Evolutionary conservation across 1,140 invertebrate species (phyloP).

Genomic region (Ridgeia piscesae): DNA sequence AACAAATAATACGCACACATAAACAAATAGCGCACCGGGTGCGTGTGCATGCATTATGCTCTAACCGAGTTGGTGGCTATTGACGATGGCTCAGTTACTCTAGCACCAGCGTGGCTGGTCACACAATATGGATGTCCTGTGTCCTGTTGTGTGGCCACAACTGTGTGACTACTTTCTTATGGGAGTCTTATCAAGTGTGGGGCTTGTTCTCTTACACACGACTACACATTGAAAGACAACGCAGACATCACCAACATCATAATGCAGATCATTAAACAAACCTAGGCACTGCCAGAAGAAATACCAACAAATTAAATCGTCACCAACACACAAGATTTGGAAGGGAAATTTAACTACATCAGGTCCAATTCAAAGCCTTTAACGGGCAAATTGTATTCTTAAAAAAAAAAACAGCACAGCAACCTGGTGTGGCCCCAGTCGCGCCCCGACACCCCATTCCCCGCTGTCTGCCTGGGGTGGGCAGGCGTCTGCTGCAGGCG

Average conservation of each 20-base stretch:
- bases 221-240: not conserved
- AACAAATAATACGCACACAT: slow-evolving; percentile 1
- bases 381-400: too few relatives aligned
- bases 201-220: not conserved
- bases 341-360: too few relatives aligned
- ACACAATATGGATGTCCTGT: not conserved
- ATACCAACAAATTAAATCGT: too few relatives aligned
- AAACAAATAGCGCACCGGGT: not conserved
- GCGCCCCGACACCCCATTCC: not conserved
- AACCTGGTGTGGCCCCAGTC: not conserved
- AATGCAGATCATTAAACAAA: not conserved
- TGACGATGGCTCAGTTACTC: not conserved
- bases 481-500: too few relatives aligned
- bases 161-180: not conserved
- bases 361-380: too few relatives aligned
- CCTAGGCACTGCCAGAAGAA: too few relatives aligned
- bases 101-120: not conserved
- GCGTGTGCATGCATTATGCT: not conserved
- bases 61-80: not conserved
- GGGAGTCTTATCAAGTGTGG: not conserved
- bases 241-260: not conserved
- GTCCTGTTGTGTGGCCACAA: not conserved
- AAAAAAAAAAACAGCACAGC: not conserved
- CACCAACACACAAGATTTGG: too few relatives aligned
- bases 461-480: not conserved